Evolutionary conservation across 2,113 vertebrate genomes (phyloP).

Genomic region (Rhinolophus sinicus): DNA sequence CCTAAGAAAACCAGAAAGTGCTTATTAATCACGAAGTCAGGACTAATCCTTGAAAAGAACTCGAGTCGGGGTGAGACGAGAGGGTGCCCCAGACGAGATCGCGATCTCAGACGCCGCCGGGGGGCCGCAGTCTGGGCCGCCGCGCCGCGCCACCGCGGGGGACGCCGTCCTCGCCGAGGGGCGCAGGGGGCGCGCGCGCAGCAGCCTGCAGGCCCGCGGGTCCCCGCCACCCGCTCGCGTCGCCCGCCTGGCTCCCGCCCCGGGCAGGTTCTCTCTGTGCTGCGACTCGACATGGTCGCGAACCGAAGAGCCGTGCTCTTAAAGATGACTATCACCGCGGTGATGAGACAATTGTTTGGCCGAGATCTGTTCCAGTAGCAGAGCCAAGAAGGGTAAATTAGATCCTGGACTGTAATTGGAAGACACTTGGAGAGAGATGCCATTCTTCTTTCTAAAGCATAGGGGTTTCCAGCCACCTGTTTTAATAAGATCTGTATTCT

Average conservation of each 20-base stretch:
- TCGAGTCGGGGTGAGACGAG: background rate
- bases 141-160: fast-evolving
- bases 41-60: background rate
- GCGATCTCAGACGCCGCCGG: background rate
- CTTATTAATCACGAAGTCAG: slow-evolving; percentile 41
- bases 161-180: fast-evolving
- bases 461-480: background rate
- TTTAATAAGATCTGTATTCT: background rate
- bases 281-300: background rate
- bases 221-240: too few relatives aligned
- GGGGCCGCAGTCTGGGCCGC: fast-evolving
- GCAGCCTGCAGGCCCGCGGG: fast-evolving
- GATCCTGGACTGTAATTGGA: background rate
- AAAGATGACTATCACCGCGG: background rate
- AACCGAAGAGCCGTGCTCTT: background rate
- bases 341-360: slow-evolving; percentile 24
- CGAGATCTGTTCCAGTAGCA: background rate
- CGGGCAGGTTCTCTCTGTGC: background rate
- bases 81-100: background rate
- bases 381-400: slow-evolving; percentile 49
- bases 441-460: background rate
- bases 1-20: slow-evolving; percentile 25
- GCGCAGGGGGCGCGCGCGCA: background rate
- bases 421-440: background rate
- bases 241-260: fast-evolving